phyloP scores from a whole-genome alignment of 2,888 invertebrate species.

The Nemurella pictetii region DNA sequence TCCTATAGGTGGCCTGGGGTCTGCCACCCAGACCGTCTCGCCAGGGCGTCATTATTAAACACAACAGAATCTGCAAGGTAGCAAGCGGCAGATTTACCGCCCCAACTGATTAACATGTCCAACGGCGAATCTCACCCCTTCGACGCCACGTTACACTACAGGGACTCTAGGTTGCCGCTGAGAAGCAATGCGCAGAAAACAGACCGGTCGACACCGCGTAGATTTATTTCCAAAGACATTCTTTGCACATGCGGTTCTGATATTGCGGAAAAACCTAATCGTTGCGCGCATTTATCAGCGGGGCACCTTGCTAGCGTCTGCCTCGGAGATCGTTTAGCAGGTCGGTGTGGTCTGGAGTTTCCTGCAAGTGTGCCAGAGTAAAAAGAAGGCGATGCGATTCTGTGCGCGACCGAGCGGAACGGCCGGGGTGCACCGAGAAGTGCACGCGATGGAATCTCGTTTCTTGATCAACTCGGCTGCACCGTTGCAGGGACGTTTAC shows the following conservation, averaged over 20 bases:
- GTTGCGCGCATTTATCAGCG: background rate
- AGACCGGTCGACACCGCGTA: background rate
- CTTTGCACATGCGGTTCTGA: background rate
- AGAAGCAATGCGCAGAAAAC: background rate
- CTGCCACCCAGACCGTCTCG: no score
- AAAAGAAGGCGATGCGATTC: background rate
- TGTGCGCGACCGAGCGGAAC: background rate
- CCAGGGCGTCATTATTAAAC: no score
- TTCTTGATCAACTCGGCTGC: background rate
- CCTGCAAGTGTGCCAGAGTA: background rate
- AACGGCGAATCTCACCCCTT: no score
- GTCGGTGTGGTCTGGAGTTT: background rate
- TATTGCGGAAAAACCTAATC: background rate
- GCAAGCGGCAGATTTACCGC: no score
- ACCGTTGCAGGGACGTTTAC: background rate
- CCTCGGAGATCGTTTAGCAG: background rate
- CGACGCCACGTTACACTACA: no score
- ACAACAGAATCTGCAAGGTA: no score
- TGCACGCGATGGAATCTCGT: background rate
- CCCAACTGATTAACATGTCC: no score
- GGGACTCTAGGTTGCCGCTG: no score
- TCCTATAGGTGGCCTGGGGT: no score
- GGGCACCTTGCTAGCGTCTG: background rate
- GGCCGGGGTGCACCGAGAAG: background rate
- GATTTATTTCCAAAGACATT: background rate